Evolutionary conservation across 2,888 invertebrate genomes (phyloP).

Genomic region (Ectemnius lituratus): DNA sequence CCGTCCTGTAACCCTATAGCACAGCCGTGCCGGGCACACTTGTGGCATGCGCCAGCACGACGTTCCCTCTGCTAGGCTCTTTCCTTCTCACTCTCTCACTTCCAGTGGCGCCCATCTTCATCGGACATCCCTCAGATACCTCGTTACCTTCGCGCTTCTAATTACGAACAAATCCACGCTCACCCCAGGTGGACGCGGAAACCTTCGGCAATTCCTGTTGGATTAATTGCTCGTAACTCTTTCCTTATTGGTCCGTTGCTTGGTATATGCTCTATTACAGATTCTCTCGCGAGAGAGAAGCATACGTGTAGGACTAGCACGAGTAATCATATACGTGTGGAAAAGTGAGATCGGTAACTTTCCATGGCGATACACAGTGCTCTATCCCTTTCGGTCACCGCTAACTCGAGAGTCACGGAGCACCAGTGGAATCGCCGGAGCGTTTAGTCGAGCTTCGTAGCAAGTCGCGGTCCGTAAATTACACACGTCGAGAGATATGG

Average conservation of each 20-base stretch:
- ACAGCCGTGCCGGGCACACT: slow-evolving; percentile 70
- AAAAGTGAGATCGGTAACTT: slow-evolving; percentile 6
- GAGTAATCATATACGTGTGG: background rate
- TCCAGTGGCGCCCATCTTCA: slow-evolving; percentile 7
- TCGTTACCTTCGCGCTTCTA: slow-evolving; percentile 36
- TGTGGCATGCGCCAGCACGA: slow-evolving; percentile 72
- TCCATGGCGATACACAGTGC: background rate
- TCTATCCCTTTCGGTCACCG: too few relatives aligned
- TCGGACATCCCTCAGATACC: slow-evolving; percentile 12
- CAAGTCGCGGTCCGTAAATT: slow-evolving; percentile 23
- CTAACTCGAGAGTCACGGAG: too few relatives aligned
- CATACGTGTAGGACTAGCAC: background rate
- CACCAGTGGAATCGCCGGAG: slow-evolving; percentile 6
- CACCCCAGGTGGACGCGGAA: background rate
- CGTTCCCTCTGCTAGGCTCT: slow-evolving; percentile 4
- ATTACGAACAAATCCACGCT: slow-evolving; percentile 40
- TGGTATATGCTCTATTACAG: too few relatives aligned
- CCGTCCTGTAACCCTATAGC: slow-evolving; percentile 72
- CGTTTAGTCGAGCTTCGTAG: slow-evolving; percentile 19
- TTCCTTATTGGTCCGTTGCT: background rate
- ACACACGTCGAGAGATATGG: slow-evolving; percentile 3
- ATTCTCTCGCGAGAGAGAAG: background rate
- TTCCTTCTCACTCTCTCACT: slow-evolving; percentile 33
- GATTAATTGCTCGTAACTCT: slow-evolving; percentile 3
- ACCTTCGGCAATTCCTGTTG: background rate